Evolutionary conservation across 1,140 invertebrate species (phyloP).

Genomic region (Diuraphis noxia): DNA sequence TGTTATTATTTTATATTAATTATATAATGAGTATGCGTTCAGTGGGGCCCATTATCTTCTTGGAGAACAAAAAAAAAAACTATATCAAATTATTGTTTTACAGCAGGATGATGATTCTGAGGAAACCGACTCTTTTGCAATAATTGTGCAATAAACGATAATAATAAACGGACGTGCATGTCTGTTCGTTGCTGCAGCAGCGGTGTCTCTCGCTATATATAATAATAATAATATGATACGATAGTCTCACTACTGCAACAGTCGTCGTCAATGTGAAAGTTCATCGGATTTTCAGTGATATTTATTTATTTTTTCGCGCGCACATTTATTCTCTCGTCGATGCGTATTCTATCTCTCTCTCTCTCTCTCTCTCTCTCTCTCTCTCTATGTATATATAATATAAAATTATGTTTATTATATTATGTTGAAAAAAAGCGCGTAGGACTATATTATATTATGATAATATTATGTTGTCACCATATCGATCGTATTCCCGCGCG

Average conservation of each 20-base stretch:
- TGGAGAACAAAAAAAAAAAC: no score
- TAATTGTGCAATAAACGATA: background rate
- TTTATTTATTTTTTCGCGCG: background rate
- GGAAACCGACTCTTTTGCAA: slow-evolving; percentile 12
- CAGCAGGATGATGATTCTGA: background rate
- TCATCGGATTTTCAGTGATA: background rate
- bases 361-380: no score
- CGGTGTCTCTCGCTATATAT: background rate
- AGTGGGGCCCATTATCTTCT: no score
- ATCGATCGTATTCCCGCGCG: no score
- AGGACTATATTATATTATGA: background rate
- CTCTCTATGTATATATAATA: background rate
- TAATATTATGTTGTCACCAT: background rate
- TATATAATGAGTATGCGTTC: no score
- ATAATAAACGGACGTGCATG: background rate
- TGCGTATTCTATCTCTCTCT: background rate
- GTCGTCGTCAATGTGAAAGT: slow-evolving; percentile 12
- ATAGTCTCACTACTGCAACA: background rate
- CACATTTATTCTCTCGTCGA: background rate
- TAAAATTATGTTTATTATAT: background rate
- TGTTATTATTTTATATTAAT: background rate
- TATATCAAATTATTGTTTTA: background rate
- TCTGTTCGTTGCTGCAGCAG: background rate
- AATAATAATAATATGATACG: background rate
- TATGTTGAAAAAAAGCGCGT: background rate